A percentile compares a stretch with the other conserved stretches of the same genome.
Conservation (phyloP, 2,113 vertebrate species). For the Rhinogobius similis region DNA sequence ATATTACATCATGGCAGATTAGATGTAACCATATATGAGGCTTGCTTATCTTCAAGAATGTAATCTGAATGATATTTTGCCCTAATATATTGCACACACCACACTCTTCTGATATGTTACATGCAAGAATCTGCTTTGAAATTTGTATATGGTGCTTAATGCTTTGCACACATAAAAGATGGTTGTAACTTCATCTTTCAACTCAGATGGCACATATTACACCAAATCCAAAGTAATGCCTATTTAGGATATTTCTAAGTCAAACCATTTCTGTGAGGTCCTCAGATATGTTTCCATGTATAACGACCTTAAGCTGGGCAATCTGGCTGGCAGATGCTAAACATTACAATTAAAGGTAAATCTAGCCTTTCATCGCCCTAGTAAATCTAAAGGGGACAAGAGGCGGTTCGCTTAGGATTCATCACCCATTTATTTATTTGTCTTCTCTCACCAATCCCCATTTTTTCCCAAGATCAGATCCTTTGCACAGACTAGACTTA, state of each 20-base stretch:
- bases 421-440: constrained; percentile 68
- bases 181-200: constrained; percentile 36
- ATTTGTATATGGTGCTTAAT: constrained; percentile 38
- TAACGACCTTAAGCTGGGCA: constrained; percentile 55
- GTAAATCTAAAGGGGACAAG: constrained; percentile 63
- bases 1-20: constrained; percentile 58
- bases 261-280: constrained; percentile 64
- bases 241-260: constrained; percentile 70
- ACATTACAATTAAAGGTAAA: constrained; percentile 74
- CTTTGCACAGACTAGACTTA: not conserved
- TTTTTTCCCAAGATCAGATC: constrained; percentile 24
- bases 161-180: constrained; percentile 36
- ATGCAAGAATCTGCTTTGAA: constrained; percentile 36
- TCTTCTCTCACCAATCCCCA: constrained; percentile 32
- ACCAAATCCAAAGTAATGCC: constrained; percentile 62
- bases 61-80: constrained; percentile 28
- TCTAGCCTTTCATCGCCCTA: constrained; percentile 61
- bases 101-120: constrained; percentile 15
- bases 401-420: constrained; percentile 54
- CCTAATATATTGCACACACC: constrained; percentile 31
- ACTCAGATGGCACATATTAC: constrained; percentile 69
- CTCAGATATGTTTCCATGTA: constrained; percentile 55
- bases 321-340: constrained; percentile 74
- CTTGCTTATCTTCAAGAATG: constrained; percentile 43
- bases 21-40: constrained; percentile 35